Base-by-base conservation (phyloP, 2,888 invertebrate species). In the Nesidiocoris tenuis region DNA sequence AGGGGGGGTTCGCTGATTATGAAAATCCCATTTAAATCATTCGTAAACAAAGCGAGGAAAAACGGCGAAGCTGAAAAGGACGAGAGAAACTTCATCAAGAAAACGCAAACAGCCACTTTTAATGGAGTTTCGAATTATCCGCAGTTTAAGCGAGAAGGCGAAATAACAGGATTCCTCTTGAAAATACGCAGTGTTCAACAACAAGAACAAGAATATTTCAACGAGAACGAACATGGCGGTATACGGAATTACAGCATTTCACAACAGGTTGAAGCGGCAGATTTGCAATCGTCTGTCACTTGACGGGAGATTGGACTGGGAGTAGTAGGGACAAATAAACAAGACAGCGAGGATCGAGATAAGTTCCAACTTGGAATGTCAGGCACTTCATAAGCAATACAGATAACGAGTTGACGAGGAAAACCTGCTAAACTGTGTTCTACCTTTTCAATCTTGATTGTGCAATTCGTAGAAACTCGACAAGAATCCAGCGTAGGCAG, bases 11-110 rank as follows among this genome's bases (percentile, higher is more conserved):
- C 7, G n/a, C 70, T 24, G 59, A 70, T 21, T 70, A 7, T 2
- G 39, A 70, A 12, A 57, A 17, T 70, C 59, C 17, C 59, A 59
- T 61, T 70, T 70, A 59, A 59, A 59, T 70, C 70, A 59, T 25
- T 25, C 70, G 59, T 54, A 70, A 70, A 23, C 57, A 70, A 70
- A 21, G 24, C 24, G 55, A 7, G 39, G 39, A 39, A 39, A 39
- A n/a, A 39, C 5, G 39, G 12, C 39, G 39, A 39, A 3, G 39
- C 39, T 39, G 39, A 12, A 39, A 39, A 3, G 39, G 39, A 39
- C 39, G 39, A 39, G 39, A 39, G 55, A 54, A 67, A 67, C 67
- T 55, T 55, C 39, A 56, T 67, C 56, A 56, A 67, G 56, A 21
- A 67, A 67, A 55, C 55, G 67, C 56, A 22, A 67, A 67, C 67